Evolutionary conservation across 1,140 invertebrate genomes (phyloP).

Genomic region (Palaemon carinicauda): DNA sequence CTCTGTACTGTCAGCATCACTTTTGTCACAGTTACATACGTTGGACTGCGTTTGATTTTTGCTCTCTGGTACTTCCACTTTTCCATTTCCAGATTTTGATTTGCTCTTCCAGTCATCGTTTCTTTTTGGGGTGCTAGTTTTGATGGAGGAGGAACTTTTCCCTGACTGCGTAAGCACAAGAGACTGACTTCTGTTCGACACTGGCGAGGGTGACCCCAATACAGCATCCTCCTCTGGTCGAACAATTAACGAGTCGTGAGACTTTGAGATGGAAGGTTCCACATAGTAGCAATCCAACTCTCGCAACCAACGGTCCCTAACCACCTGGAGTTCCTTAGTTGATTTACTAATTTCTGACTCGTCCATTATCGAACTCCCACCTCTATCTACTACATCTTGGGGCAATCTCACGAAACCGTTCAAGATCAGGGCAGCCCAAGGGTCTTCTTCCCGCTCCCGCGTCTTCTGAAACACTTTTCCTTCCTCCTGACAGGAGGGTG

Average conservation of each 20-base stretch:
- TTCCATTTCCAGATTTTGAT: no score
- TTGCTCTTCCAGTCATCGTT: no score
- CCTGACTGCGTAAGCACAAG: no score
- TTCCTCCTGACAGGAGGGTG: no score
- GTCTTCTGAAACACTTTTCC: no score
- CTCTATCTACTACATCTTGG: not conserved
- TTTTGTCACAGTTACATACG: no score
- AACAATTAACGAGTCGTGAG: not conserved
- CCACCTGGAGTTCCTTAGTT: not conserved
- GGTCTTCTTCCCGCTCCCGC: not conserved
- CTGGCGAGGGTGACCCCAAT: no score
- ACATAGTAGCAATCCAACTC: not conserved
- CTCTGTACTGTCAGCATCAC: not conserved
- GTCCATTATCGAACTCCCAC: not conserved
- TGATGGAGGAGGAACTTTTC: no score
- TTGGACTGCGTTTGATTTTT: no score
- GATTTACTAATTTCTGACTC: not conserved
- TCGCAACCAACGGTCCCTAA: not conserved
- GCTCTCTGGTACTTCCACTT: no score
- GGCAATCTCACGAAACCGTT: not conserved
- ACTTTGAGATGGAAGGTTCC: not conserved
- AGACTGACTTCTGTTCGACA: no score
- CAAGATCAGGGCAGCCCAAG: not conserved
- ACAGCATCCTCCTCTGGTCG: not conserved
- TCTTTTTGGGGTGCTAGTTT: no score